phyloP scores from a whole-genome alignment of 2,113 vertebrate genomes.

The Condylura cristata region DNA sequence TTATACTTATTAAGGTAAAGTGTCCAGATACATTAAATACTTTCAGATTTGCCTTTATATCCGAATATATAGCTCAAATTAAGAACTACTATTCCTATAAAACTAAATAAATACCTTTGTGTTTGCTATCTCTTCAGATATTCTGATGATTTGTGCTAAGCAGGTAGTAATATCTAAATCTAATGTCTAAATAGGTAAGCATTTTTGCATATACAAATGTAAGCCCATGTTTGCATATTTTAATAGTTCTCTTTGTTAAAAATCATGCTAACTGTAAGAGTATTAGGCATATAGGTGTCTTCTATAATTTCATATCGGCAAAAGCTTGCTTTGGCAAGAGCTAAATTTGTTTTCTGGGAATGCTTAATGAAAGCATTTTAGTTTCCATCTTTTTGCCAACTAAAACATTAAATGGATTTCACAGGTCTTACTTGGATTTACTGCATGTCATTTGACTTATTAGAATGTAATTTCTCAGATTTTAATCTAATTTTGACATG shows the following conservation, averaged over 20 bases:
- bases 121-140: neutral
- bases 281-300: neutral
- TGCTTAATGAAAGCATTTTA: conserved; percentile 30
- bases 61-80: neutral
- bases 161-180: neutral
- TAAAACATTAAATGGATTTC: neutral
- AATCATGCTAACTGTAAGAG: neutral
- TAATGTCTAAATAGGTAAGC: neutral
- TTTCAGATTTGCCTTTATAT: conserved; percentile 24
- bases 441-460: conserved; percentile 21
- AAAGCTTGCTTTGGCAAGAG: neutral
- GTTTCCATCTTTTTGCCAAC: neutral
- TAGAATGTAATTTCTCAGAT: conserved; percentile 4
- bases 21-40: neutral
- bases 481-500: neutral
- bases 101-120: neutral
- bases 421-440: conserved; percentile 20
- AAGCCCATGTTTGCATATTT: neutral
- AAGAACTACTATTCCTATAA: neutral
- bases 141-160: neutral
- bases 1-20: neutral
- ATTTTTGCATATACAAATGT: neutral
- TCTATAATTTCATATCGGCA: conserved; percentile 20
- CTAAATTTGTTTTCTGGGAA: conserved; percentile 28
- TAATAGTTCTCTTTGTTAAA: neutral